Evolutionary conservation across 2,888 invertebrate genomes (phyloP).

Genomic region (Entomobrya multifasciata): DNA sequence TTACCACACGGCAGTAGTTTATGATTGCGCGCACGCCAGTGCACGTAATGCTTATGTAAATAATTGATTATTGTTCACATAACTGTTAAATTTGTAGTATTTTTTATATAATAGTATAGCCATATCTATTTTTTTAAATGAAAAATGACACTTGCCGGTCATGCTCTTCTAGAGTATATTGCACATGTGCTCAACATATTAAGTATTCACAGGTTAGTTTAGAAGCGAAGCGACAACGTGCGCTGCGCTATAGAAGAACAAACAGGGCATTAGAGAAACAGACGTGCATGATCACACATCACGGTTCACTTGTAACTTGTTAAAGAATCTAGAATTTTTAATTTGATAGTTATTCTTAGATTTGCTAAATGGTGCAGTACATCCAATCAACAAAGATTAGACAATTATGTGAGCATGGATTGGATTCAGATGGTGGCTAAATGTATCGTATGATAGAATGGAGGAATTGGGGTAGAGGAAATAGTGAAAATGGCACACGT

Average conservation of each 20-base stretch:
- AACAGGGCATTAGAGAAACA: background rate
- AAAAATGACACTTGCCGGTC: slow-evolving; percentile 24
- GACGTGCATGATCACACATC: slow-evolving; percentile 40
- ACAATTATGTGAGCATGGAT: background rate
- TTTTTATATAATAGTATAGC: too few species aligned
- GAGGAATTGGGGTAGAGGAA: slow-evolving; percentile 63
- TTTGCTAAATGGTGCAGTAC: background rate
- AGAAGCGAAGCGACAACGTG: background rate
- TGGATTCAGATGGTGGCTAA: background rate
- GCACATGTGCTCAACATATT: slow-evolving; percentile 15
- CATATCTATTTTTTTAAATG: slow-evolving; percentile 8
- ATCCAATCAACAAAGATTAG: slow-evolving; percentile 33
- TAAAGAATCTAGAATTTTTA: too few species aligned
- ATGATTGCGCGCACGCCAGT: background rate
- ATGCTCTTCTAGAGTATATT: too few species aligned
- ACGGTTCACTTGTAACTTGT: slow-evolving; percentile 17
- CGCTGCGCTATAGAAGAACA: background rate
- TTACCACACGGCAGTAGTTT: too few species aligned
- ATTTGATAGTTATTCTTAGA: background rate
- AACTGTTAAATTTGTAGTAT: too few species aligned
- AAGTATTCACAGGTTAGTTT: slow-evolving; percentile 60
- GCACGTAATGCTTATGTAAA: too few species aligned
- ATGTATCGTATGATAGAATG: background rate
- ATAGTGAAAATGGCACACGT: slow-evolving; percentile 43
- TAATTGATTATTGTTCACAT: too few species aligned